Base-by-base conservation (phyloP, 2,888 invertebrate genomes). In the Trypoxylon attenuatum region DNA sequence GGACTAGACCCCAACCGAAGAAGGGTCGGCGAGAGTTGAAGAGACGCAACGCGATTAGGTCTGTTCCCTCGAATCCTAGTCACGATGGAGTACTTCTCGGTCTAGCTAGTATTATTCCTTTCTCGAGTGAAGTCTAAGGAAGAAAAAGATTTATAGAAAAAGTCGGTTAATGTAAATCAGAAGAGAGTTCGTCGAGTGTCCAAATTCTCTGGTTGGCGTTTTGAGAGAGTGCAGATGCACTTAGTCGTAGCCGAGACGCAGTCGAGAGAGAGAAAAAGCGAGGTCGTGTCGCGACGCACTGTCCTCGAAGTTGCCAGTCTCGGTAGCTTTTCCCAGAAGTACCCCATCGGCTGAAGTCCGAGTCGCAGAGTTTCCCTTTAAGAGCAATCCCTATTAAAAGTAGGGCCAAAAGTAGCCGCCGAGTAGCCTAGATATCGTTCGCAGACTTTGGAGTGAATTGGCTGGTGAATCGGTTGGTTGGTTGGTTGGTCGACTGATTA, bases 21-120 rank as follows among this genome's bases (percentile, higher is more conserved):
- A 82, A 80, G 70, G 70, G 79, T 63, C 83, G 85, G 57, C n/a
- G n/a, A n/a, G 80, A 58, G 53, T 79, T 85, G 64, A 81, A 80
- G 78, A 83, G 85, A 64, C 82, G 80, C 74, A 84, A 85, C 73
- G 85, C 84, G 65, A 84, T 85, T 82, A 85, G 85, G 85, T 85
- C 79, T 82, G 85, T 84, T 66, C 66, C 59, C 39, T 47, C 58
- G 57, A 60, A 41, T 21, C 38, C 29, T 21, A 15, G 16, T 2
- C n/a, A 18, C 18, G 53, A 46, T 43, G 69, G 62, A 73, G 66
- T 71, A 71, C 67, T 69, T 71, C 64, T 50, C 61, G 63, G 57
- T 59, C 56, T 43, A 1, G 4, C 0, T 6, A 4, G 10, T 33
- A 13, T 33, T 0, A 27, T 27, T 27, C n/a, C n/a, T n/a, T n/a